Conservation (phyloP, 1,140 invertebrate genomes). For the Eurosta solidaginis region DNA sequence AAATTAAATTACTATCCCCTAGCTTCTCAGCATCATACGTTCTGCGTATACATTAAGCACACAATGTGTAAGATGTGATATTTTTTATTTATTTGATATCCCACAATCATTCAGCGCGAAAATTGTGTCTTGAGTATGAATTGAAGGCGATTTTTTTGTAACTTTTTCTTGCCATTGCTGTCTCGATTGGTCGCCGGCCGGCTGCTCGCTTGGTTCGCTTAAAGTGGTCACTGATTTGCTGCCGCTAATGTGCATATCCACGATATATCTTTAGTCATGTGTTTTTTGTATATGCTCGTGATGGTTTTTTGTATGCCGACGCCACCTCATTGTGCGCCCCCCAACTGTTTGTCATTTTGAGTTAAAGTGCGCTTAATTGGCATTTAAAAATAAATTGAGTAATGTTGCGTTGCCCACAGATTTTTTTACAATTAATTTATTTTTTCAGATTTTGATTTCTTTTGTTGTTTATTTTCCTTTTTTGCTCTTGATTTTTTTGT, state of each 20-base stretch:
- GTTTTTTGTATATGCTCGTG: not conserved
- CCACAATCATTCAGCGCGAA: constrained; percentile 3
- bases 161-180: not conserved
- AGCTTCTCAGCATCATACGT: not conserved
- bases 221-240: constrained; percentile 5
- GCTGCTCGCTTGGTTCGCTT: not conserved
- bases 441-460: too few relatives aligned
- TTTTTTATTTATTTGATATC: not conserved
- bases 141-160: constrained; percentile 1
- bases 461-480: not conserved
- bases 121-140: not conserved
- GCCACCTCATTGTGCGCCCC: not conserved
- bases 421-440: constrained; percentile 2
- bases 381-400: constrained; percentile 23
- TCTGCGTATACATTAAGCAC: too few relatives aligned
- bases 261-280: not conserved
- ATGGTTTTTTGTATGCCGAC: constrained; percentile 6
- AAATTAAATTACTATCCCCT: constrained; percentile 7
- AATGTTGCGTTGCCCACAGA: constrained; percentile 7
- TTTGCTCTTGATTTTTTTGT: not conserved
- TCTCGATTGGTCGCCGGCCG: not conserved
- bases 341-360: constrained; percentile 20
- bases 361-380: constrained; percentile 22
- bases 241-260: not conserved
- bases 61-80: not conserved